Percentiles rank a stretch among this genome's conserved stretches.
Conservation (phyloP, 1,140 invertebrate genomes). For the Drosophila elegans region DNA sequence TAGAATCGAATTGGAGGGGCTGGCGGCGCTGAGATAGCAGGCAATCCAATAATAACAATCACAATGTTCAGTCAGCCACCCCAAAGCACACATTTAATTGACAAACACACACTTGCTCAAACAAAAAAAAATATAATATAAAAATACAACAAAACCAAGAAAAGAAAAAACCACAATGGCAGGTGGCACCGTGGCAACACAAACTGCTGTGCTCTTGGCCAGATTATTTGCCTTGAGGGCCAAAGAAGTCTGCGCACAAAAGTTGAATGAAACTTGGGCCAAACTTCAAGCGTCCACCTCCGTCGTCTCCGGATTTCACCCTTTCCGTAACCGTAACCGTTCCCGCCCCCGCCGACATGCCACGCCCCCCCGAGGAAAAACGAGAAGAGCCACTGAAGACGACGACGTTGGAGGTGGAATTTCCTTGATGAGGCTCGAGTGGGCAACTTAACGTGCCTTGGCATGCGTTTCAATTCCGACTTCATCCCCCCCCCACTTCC, state of each 20-base stretch:
- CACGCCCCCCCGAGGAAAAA: neutral
- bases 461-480: slow-evolving; percentile 29
- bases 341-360: neutral
- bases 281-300: slow-evolving; percentile 17
- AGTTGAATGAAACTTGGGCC: slow-evolving; percentile 48
- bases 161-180: slow-evolving; percentile 5
- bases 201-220: slow-evolving; percentile 17
- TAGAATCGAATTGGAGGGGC: slow-evolving; percentile 22
- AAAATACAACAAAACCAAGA: too few species aligned
- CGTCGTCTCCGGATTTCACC: neutral
- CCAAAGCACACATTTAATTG: slow-evolving; percentile 23
- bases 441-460: slow-evolving; percentile 45
- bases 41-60: slow-evolving; percentile 27
- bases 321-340: neutral
- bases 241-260: slow-evolving; percentile 36
- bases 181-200: slow-evolving; percentile 5
- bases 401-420: slow-evolving; percentile 5
- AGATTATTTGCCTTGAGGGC: slow-evolving; percentile 33
- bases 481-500: neutral
- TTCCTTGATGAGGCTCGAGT: slow-evolving; percentile 29
- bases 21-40: slow-evolving; percentile 15
- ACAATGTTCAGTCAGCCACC: slow-evolving; percentile 14
- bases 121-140: neutral
- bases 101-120: slow-evolving; percentile 10
- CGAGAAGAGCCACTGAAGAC: neutral